phyloP scores from a whole-genome alignment of 2,113 vertebrate species.

The Crotalus tigris region DNA sequence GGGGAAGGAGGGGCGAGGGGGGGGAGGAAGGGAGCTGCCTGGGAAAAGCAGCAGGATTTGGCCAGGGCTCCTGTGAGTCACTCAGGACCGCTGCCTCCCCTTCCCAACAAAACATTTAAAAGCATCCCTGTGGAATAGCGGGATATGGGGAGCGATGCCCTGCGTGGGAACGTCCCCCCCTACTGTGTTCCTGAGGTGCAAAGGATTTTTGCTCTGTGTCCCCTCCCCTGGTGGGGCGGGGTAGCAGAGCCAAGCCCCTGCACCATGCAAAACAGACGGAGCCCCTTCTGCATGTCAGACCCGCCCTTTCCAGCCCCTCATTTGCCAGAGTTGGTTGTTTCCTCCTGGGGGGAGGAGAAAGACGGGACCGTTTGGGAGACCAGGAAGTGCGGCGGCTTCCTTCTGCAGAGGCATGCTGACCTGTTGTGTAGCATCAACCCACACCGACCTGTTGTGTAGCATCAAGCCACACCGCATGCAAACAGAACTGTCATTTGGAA shows the following conservation, averaged over 20 bases:
- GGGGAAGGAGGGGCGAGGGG: constrained; percentile 42
- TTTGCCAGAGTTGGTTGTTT: background rate
- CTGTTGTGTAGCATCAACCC: background rate
- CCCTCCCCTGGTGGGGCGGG: background rate
- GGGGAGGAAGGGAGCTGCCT: constrained; percentile 25
- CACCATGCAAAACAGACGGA: background rate
- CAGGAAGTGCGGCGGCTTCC: background rate
- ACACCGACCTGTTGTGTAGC: background rate
- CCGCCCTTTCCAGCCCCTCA: background rate
- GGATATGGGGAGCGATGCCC: background rate
- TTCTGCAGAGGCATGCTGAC: background rate
- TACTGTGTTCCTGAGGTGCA: constrained; percentile 1
- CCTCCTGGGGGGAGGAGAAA: background rate
- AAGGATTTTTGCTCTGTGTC: background rate
- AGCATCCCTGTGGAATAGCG: background rate
- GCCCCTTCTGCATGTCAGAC: background rate
- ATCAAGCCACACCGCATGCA: background rate
- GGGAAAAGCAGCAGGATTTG: constrained; percentile 36
- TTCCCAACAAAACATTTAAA: background rate
- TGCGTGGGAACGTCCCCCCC: accelerated
- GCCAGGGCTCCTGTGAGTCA: constrained; percentile 35
- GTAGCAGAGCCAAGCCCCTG: background rate
- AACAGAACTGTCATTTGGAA: background rate
- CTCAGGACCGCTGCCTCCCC: constrained; percentile 20
- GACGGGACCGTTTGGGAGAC: background rate